Evolutionary conservation across 92 coral and sea anemone species (phyloP), one percentile per base, ranked within the genome.

Genomic region (Heliopora coerulea): DNA sequence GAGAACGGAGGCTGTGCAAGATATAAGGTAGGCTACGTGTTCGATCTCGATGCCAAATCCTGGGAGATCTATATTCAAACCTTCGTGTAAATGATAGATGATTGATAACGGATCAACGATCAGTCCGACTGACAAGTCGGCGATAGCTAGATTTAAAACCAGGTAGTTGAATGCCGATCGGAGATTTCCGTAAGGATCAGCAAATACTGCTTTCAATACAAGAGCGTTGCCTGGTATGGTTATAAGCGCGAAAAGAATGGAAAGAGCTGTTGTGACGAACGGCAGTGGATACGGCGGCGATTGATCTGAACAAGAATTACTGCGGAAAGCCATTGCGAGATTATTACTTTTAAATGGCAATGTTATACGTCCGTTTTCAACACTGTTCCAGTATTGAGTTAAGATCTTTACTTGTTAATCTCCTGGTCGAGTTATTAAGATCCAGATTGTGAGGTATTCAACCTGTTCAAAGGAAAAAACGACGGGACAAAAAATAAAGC

Each of bases 101-200:
- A 82, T 82, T 0, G 96, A 82, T 12, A 91, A 72, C 4, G 97
- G 88, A 52, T 92, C 96, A 86, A 89, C 84, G 33, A 89, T 13
- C 11, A 63, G 39, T 27, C 97, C 97, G 6, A 92, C 96, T 0
- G 86, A 48, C n/a, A 92, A 65, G 30, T 92, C 97, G 18, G 97
- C 86, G 8, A 82, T 72, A 1, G 96, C 91, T 19, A 91, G 79
- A 66, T 91, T 86, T 15, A 91, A 34, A 8, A 91, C 72, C 17
- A 92, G 83, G 78, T 77, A 85, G 83, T 86, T 88, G 48, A 89
- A 89, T 19, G 97, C 89, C 17, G 92, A 89, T 57, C 89, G 82
- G 3, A 89, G 88, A 35, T 92, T 86, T 21, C 75, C 75, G 83
- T 56, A 89, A 0, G 97, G 97, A 57, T 92, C 97, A 61, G 79